Evolutionary conservation across 2,797 vertebrate genomes (phyloP).

Genomic region (Etheostoma perlongum): DNA sequence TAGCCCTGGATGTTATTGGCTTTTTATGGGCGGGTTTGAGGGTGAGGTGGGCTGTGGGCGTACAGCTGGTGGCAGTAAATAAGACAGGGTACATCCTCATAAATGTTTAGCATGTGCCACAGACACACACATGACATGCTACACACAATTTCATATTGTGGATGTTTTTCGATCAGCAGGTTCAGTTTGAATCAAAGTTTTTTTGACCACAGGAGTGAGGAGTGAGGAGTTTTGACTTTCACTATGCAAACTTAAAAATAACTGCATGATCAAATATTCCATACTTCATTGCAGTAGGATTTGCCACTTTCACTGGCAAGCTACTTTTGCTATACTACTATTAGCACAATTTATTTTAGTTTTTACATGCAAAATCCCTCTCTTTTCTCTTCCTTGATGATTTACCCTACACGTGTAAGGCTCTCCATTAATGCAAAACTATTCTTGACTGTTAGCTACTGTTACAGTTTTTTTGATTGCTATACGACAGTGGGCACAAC

Average conservation of each 20-base stretch:
- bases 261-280: not conserved
- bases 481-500: too few species aligned
- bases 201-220: not conserved
- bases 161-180: not conserved
- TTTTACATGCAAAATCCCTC: not conserved
- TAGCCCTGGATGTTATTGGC: conserved; percentile 58
- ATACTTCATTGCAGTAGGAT: not conserved
- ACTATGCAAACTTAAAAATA: not conserved
- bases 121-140: conserved; percentile 14
- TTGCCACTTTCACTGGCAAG: not conserved
- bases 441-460: not conserved
- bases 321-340: not conserved
- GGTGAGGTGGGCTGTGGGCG: not conserved
- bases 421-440: not conserved
- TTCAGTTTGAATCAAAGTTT: not conserved
- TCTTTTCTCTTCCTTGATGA: not conserved
- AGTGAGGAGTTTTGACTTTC: too few species aligned
- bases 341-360: not conserved
- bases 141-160: not conserved
- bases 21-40: conserved; percentile 56
- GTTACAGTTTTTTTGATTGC: too few species aligned
- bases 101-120: conserved; percentile 46
- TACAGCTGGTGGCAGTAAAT: conserved; percentile 63
- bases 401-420: not conserved
- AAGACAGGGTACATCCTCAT: conserved; percentile 53